A percentile compares a stretch with the other conserved stretches of the same genome.
These are phyloP conservation scores for Epinephelus lanceolatus DNA, from an alignment of 2,113 vertebrate species.

Conservation along the genomic window DNA sequence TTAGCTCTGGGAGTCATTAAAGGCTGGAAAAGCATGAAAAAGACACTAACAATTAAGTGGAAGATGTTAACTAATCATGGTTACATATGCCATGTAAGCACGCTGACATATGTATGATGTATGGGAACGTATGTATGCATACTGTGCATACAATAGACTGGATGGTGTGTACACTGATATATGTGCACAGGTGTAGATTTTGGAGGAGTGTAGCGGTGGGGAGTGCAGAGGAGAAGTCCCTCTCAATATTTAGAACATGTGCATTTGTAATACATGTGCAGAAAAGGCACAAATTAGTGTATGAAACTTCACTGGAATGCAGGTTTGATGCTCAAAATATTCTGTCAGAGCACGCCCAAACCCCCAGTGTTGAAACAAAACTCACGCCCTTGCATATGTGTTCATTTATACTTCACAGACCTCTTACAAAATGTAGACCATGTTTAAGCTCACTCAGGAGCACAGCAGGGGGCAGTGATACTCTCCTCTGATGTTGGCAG, in stretches of 20 bases:
- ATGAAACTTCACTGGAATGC: too few species aligned
- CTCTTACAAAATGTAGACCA: background rate
- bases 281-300: too few species aligned
- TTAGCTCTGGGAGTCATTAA: background rate
- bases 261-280: too few species aligned
- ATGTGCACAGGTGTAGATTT: background rate
- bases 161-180: background rate
- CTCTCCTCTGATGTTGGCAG: background rate
- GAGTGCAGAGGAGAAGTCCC: too few species aligned
- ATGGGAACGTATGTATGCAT: too few species aligned
- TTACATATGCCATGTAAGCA: background rate
- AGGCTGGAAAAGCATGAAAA: background rate
- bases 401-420: background rate
- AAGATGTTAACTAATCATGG: background rate
- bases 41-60: background rate
- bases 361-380: too few species aligned
- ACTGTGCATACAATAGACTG: background rate
- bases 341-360: too few species aligned
- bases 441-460: background rate
- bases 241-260: too few species aligned
- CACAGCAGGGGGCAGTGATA: conserved; percentile 50
- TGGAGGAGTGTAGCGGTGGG: too few species aligned
- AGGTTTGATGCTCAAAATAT: too few species aligned
- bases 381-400: background rate
- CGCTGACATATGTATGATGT: background rate